Base-by-base conservation (phyloP, 2,113 vertebrate species). In the Alligator mississippiensis region DNA sequence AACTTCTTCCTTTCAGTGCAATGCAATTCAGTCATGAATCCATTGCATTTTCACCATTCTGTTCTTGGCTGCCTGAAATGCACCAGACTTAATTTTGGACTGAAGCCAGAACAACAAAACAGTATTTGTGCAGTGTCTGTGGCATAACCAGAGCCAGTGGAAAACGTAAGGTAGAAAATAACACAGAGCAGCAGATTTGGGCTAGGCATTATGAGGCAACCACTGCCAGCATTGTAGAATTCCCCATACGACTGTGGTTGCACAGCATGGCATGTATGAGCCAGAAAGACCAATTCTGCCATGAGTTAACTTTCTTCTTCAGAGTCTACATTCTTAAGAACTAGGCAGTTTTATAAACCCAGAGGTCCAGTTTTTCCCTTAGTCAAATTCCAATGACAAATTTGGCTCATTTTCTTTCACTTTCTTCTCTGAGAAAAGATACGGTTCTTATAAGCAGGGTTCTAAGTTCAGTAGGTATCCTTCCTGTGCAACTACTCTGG, bases 1-100 rank as follows among this genome's bases (percentile, higher is more conserved):
- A 97, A 93, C 82, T 79, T 92, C 96, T 96, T 96, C 95, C 89
- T 97, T 96, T 95, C 94, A 84, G 96, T 61, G n/a, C 93, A 93
- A 76, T 63, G 80, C 83, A 62, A 96, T 96, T 97, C 93, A 80
- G 1, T 95, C 85, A 72, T 0, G 0, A 95, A 87, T 91, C 94
- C 64, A 0, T 74, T 91, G 60, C 97, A 85, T 89, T 91, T 94
- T 90, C 90, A 63, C 87, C 78, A 2, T 80, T 85, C 90, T 92
- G 66, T 88, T 94, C 88, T 80, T 60, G 85, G 0, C 3, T 95
- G 72, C 82, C 74, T 93, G 91, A 92, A 85, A 74, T 94, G 93
- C 84, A 28, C 94, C 89, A 9, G 28, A 84, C 78, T 61, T 28
- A 93, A 94, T 83, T 25, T 59, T 91, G 89, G 85, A 66, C 59